Evolutionary conservation across 2,888 invertebrate genomes (phyloP), one percentile per base, ranked within the genome.

Genomic region (Mythimna loreyi): DNA sequence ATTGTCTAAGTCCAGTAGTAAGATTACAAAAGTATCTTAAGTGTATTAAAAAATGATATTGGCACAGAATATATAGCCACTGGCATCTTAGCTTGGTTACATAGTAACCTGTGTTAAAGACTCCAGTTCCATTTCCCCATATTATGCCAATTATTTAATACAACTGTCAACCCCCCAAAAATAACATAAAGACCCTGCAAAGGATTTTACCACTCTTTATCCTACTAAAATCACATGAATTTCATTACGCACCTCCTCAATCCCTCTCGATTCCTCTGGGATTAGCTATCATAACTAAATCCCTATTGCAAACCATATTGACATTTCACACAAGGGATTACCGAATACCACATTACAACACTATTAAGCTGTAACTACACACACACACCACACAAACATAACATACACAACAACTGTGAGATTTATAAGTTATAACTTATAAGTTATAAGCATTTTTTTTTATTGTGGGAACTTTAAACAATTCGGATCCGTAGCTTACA

Each of bases 381-480:
- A 64, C 81, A 56, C 50, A 62, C 19, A 13, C 58, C 13, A 13
- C 28, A 43, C 33, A 21, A n/a, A 40, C 25, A 68, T 72, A 78
- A 60, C 28, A 64, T 11, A 66, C 40, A 58, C 62, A 43, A 52
- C 43, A 64, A 21, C 40, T 57, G 16, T 30, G 70, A 53, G 40
- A 55, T 82, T 84, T 83, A 86, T 86, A 79, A 81, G 78, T 84
- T 85, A 86, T 85, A 80, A 82, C n/a, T 84, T 83, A 86, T 86
- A 79, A 81, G 78, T 84, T 85, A 86, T 85, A 80, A 82, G 77
- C 81, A 75, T 83, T 86, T 86, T 86, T 86, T 86, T 88, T 87
- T 86, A 91, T 89, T 90, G 92, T 92, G 94, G 91, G 94, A 94
- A 94, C 88, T 86, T 87, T 92, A 96, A 95, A 95, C 93, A 95